phyloP scores from a whole-genome alignment of 2,113 vertebrate species.

The Cephalophus harveyi region DNA sequence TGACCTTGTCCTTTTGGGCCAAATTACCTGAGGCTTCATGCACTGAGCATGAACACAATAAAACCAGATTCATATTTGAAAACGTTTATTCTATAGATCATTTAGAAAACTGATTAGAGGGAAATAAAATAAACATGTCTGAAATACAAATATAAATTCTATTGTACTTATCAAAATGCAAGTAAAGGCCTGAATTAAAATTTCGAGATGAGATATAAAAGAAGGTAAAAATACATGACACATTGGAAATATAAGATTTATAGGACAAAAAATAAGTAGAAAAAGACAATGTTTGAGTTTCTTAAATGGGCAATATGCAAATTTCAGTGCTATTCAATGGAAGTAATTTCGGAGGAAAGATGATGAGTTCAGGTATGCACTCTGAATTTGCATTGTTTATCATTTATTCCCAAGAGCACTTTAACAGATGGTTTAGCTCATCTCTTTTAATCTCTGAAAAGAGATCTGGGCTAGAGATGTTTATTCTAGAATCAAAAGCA shows the following conservation, averaged over 20 bases:
- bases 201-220: not conserved
- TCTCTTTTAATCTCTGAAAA: not conserved
- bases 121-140: not conserved
- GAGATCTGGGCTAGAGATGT: not conserved
- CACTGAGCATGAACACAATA: not conserved
- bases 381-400: not conserved
- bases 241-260: not conserved
- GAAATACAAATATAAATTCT: not conserved
- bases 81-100: not conserved
- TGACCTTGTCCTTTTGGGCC: not conserved
- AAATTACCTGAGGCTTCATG: not conserved
- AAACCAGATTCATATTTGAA: not conserved
- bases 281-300: not conserved
- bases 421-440: not conserved
- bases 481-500: not conserved
- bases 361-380: not conserved
- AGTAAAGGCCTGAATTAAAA: not conserved
- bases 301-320: not conserved
- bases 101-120: not conserved
- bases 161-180: not conserved
- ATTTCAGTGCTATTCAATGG: not conserved
- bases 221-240: not conserved
- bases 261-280: not conserved
- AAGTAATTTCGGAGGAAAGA: not conserved
- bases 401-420: not conserved